These are phyloP conservation scores for Urophycis tenuis DNA, from an alignment of 2,797 vertebrate genomes.

Conservation along the genomic window DNA sequence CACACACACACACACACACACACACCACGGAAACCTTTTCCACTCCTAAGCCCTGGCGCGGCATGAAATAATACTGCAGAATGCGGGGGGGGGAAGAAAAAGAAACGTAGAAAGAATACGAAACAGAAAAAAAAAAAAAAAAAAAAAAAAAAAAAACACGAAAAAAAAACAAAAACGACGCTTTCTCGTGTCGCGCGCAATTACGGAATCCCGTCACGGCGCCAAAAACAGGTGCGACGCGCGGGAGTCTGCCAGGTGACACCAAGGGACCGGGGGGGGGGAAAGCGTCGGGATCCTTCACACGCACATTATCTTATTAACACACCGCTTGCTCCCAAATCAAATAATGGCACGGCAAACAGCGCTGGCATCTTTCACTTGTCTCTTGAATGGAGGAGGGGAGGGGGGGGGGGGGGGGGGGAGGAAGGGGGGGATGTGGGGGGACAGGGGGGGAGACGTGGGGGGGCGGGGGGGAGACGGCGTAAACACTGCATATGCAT, in stretches of 20 bases:
- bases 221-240: not conserved
- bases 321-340: slow-evolving; percentile 7
- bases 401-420: not conserved
- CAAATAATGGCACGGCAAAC: slow-evolving; percentile 18
- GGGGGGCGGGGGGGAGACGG: not conserved
- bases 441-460: not conserved
- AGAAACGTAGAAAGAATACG: not conserved
- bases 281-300: not conserved
- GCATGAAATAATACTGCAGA: not conserved
- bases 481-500: not conserved
- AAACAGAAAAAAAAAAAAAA: not conserved
- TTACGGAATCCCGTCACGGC: slow-evolving; percentile 1
- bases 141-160: not conserved
- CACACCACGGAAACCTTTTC: not conserved
- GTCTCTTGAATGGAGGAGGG: not conserved
- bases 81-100: not conserved
- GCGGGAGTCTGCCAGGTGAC: not conserved
- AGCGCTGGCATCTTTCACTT: slow-evolving; percentile 13
- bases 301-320: not conserved
- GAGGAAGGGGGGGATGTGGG: no score
- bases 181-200: slow-evolving; percentile 2
- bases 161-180: not conserved
- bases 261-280: not conserved
- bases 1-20: no score
- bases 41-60: not conserved